Conservation (phyloP, 2,113 vertebrate species). For the Columbina picui region DNA sequence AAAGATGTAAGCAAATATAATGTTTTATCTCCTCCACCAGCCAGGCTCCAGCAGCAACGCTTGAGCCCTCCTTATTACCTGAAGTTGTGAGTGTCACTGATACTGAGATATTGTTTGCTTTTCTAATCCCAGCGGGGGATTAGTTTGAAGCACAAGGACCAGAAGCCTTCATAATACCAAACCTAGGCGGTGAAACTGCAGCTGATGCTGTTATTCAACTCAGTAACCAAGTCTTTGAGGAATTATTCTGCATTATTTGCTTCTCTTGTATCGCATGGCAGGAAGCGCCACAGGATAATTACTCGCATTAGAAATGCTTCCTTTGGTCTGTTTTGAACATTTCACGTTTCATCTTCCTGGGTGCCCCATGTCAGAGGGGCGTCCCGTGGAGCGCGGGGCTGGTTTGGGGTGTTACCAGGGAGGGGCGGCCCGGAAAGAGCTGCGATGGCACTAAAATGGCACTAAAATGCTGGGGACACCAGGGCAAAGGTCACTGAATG, state of each 20-base stretch:
- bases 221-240: conserved; percentile 40
- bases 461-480: neutral
- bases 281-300: conserved; percentile 63
- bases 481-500: neutral
- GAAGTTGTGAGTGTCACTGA: neutral
- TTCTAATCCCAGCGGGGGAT: conserved; percentile 37
- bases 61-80: neutral
- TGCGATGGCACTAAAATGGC: neutral
- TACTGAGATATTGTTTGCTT: conserved; percentile 35
- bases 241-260: conserved; percentile 62
- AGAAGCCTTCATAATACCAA: neutral
- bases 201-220: conserved; percentile 64
- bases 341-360: neutral
- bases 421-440: neutral
- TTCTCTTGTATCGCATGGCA: conserved; percentile 57
- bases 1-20: neutral
- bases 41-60: neutral
- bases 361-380: neutral
- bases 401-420: neutral
- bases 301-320: conserved; percentile 51
- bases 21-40: neutral
- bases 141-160: neutral
- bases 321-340: conserved; percentile 8
- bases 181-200: neutral
- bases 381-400: neutral